Evolutionary conservation across 2,797 vertebrate genomes (phyloP), one percentile per base, ranked within the genome.

Genomic region (Rallus crepitans): DNA sequence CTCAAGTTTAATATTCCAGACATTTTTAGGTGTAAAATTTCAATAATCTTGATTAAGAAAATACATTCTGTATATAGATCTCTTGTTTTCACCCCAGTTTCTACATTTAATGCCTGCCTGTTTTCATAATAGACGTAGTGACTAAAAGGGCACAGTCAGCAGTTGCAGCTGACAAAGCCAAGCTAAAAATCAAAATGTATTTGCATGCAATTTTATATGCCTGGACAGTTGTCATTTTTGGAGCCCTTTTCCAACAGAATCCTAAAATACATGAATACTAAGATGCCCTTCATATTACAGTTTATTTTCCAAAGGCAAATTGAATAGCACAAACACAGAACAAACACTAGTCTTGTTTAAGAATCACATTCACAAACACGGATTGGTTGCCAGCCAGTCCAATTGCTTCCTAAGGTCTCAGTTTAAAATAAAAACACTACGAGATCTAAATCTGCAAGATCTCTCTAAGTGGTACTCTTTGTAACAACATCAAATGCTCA

Each of bases 271-370:
- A 89, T 63, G 64, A 33, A 87, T 28, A 72, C 25, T 45, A 92
- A 96, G 84, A 82, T 95, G 71, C 68, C 91, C 84, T 96, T 96
- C 53, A 63, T 10, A 68, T 14, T 42, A 50, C 3, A 66, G 31
- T 48, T 75, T 55, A 47, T 35, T 94, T 75, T 93, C 21, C 82
- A 63, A 87, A 66, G 24, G 45, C 28, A 72, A 25, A 66, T 1
- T 72, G 57, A 82, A 31, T 47, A 31, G 30, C 30, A 55, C 53
- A 55, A 31, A 55, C 11, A 45, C 1, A 12, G 30, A 52, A 40
- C 9, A 52, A 75, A 84, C 31, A 60, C 5, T 11, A 65, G 20
- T 12, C 19, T 84, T 70, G 19, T 47, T 89, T 82, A 82, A 85
- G 70, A 84, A 78, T 86, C 63, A 77, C 33, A 33, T 15, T 69